Percentiles rank a stretch among this genome's conserved stretches.
Conservation (phyloP, 1,140 invertebrate genomes). For the Amyelois transitella region DNA sequence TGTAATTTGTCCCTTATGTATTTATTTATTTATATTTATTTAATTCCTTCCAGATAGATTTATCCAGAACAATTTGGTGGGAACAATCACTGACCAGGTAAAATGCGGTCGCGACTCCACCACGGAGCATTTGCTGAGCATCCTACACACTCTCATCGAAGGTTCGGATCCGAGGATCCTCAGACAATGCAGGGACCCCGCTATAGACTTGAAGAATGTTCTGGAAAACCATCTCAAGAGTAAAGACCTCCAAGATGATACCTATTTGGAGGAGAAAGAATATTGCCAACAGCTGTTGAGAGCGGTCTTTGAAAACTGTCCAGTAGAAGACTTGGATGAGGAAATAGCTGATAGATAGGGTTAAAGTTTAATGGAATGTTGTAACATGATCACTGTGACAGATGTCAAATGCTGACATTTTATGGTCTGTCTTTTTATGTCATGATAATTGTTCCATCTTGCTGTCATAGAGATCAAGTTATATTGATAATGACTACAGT, state of each 20-base stretch:
- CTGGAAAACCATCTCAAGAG: slow-evolving; percentile 32
- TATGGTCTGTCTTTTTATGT: too few relatives aligned
- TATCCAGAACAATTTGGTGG: slow-evolving; percentile 34
- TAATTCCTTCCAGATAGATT: slow-evolving; percentile 39
- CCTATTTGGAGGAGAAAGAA: slow-evolving; percentile 40
- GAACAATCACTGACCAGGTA: slow-evolving; percentile 29
- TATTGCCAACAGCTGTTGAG: slow-evolving; percentile 36
- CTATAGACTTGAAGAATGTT: slow-evolving; percentile 26
- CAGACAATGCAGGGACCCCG: slow-evolving; percentile 31
- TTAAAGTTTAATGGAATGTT: neutral
- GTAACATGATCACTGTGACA: too few relatives aligned
- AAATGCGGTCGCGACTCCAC: slow-evolving; percentile 24
- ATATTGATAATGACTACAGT: too few relatives aligned
- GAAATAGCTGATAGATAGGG: slow-evolving; percentile 34
- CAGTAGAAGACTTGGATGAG: slow-evolving; percentile 14
- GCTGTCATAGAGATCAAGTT: too few relatives aligned
- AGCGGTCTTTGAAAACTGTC: slow-evolving; percentile 20
- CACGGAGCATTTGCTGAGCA: slow-evolving; percentile 38
- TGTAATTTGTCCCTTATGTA: too few relatives aligned
- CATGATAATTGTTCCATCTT: too few relatives aligned
- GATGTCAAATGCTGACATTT: too few relatives aligned
- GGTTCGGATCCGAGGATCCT: slow-evolving; percentile 22
- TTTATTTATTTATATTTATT: too few relatives aligned
- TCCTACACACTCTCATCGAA: slow-evolving; percentile 26
- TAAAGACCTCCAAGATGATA: slow-evolving; percentile 31